Base-by-base conservation (phyloP, 2,113 vertebrate species). In the Parus major region DNA sequence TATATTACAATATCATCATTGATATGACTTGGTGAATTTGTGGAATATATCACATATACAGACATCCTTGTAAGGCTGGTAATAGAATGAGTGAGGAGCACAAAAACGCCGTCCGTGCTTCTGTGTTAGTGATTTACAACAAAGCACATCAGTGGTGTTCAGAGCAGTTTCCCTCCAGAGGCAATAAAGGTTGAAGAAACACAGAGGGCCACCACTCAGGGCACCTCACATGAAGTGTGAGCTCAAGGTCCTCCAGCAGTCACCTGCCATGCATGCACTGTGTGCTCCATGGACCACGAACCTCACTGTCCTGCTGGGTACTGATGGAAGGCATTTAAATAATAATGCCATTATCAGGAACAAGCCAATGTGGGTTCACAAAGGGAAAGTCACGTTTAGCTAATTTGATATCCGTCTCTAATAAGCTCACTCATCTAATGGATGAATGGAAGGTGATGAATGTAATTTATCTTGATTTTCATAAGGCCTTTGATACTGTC, bases 191-290 rank as follows among this genome's bases (percentile, higher is more conserved):
- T 4, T 70, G 25, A n/a, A 75, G 42, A 60, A 61, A 56, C 20
- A 63, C 23, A 65, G 25, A 68, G 35, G 24, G 36, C 24, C 42
- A 60, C 8, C 41, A 52, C 10, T n/a, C 50, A 36, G 42, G 57
- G 5, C 57, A 83, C 13, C 16, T 80, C 49, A 60, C 5, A 11
- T 20, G 36, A 44, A 56, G 15, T 0, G 0, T 27, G 55, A 59
- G 25, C 50, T 39, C 33, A 12, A 39, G 27, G 24, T 80, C 20
- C 35, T 66, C 18, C 52, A 82, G 28, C 59, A 59, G 44, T 23
- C 70, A 71, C 35, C 39, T 82, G 33, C 20, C 25, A 20, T 4
- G 5, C 22, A 33, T 12, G 7, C 12, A 28, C 23, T 12, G 12
- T 61, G 12, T 39, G 24, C 27, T 11, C 44, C 23, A 22, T 0